Evolutionary conservation across 2,797 vertebrate species (phyloP).

Genomic region (Enteromius unitaeniatus): DNA sequence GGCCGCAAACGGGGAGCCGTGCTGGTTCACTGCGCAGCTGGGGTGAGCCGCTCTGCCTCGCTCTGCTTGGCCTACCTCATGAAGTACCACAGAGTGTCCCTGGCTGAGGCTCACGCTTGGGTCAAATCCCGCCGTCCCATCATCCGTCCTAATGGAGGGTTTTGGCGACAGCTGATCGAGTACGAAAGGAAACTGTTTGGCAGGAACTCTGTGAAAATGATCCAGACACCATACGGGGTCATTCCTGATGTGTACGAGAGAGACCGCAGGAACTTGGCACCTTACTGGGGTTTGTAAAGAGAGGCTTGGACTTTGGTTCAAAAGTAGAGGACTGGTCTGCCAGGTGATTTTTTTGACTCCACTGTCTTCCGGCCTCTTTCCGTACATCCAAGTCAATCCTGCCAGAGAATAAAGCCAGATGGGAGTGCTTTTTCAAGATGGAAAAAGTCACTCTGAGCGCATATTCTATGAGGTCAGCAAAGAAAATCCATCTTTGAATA

Average conservation of each 20-base stretch:
- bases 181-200: slow-evolving; percentile 97
- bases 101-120: slow-evolving; percentile 95
- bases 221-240: slow-evolving; percentile 94
- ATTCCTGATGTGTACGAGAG: slow-evolving; percentile 93
- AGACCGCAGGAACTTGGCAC: slow-evolving; percentile 90
- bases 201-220: slow-evolving; percentile 95
- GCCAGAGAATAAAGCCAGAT: slow-evolving; percentile 37
- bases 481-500: slow-evolving; percentile 42
- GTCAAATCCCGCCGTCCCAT: slow-evolving; percentile 92
- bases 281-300: slow-evolving; percentile 92
- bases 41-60: slow-evolving; percentile 94
- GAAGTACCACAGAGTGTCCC: slow-evolving; percentile 93
- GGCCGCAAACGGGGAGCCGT: slow-evolving; percentile 92
- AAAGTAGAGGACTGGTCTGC: background rate
- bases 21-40: slow-evolving; percentile 93
- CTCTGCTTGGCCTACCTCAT: slow-evolving; percentile 97
- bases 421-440: slow-evolving; percentile 37
- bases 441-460: slow-evolving; percentile 57
- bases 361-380: slow-evolving; percentile 30
- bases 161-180: slow-evolving; percentile 97
- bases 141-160: slow-evolving; percentile 95
- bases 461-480: slow-evolving; percentile 57
- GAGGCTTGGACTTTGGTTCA: background rate
- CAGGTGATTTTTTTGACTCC: slow-evolving; percentile 9
- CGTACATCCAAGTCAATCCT: background rate